These are phyloP conservation scores for Crax fasciolata DNA, from an alignment of 2,797 vertebrate species.

Conservation along the genomic window DNA sequence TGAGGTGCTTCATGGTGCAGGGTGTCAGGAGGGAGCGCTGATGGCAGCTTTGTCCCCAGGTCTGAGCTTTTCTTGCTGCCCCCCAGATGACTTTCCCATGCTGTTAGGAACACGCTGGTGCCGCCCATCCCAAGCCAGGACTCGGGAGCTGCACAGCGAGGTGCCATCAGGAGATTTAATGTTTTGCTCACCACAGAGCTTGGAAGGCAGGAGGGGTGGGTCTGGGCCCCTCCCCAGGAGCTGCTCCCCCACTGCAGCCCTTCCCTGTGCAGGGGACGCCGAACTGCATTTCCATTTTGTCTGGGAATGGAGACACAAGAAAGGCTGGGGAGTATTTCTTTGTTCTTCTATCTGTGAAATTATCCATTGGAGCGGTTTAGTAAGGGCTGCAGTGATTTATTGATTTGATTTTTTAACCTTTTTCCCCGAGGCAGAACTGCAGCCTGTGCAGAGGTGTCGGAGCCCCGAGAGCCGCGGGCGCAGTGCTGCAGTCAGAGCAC, in stretches of 20 bases:
- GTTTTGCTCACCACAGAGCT: not conserved
- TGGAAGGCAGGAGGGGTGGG: rapidly evolving
- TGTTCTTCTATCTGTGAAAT: not conserved
- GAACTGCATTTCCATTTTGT: not conserved
- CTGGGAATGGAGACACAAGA: not conserved
- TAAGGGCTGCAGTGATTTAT: not conserved
- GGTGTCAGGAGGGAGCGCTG: not conserved
- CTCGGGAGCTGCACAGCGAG: not conserved
- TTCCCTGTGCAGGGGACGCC: no score
- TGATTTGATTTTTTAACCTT: not conserved
- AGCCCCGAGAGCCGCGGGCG: not conserved
- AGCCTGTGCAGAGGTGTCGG: not conserved
- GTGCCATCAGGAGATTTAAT: not conserved
- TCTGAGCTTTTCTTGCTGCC: not conserved
- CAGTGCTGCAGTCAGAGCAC: not conserved
- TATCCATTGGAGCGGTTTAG: not conserved
- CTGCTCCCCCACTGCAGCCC: no score
- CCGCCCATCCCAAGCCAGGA: not conserved
- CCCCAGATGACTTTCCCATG: not conserved
- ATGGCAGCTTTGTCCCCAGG: not conserved
- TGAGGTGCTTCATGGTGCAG: not conserved
- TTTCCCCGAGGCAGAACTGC: not conserved
- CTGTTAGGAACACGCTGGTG: not conserved
- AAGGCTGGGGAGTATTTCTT: not conserved
- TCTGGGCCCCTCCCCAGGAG: not conserved